phyloP scores from a whole-genome alignment of 2,113 vertebrate genomes.

The Cettia cetti region DNA sequence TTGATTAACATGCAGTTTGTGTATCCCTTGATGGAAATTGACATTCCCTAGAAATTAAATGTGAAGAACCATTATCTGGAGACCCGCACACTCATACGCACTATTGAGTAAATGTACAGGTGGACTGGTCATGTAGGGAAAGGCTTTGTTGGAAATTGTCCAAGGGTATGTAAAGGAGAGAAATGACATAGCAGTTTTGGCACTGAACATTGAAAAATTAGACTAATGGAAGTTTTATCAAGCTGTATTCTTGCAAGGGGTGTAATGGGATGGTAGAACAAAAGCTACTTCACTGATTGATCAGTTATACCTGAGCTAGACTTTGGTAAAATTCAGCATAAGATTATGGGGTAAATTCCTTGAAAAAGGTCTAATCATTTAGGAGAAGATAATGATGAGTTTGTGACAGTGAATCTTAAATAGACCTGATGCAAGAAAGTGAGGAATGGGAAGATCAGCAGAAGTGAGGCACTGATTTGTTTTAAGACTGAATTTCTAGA shows the following conservation, averaged over 20 bases:
- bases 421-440: not conserved
- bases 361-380: not conserved
- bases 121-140: not conserved
- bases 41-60: conserved; percentile 28
- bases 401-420: not conserved
- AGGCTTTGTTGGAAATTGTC: not conserved
- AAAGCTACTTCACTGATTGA: not conserved
- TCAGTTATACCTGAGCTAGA: not conserved
- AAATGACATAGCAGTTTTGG: not conserved
- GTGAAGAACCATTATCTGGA: conserved; percentile 21
- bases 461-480: not conserved
- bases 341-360: not conserved
- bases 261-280: not conserved
- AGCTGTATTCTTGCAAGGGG: not conserved
- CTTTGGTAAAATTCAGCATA: not conserved
- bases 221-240: not conserved
- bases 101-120: conserved; percentile 34
- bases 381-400: not conserved
- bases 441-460: not conserved
- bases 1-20: conserved; percentile 40
- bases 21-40: conserved; percentile 39
- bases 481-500: not conserved
- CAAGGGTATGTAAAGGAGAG: not conserved
- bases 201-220: not conserved
- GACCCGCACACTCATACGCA: not conserved